phyloP scores from a whole-genome alignment of 2,888 invertebrate species.

The Tinea semifulvella region DNA sequence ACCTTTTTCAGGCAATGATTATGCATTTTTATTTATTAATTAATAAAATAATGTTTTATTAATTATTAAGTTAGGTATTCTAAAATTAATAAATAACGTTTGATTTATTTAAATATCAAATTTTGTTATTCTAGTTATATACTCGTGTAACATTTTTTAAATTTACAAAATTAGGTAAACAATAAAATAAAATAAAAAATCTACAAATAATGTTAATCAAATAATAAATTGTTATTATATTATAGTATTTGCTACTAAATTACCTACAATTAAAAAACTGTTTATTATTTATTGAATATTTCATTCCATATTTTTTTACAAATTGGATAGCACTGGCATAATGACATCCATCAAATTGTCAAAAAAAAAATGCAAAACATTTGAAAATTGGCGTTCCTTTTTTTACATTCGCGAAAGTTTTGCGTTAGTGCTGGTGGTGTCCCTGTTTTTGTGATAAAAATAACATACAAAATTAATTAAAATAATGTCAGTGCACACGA shows the following conservation, averaged over 20 bases:
- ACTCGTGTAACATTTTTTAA: no score
- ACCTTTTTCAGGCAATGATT: no score
- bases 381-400: neutral
- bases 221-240: no score
- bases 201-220: no score
- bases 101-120: no score
- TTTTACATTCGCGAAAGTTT: neutral
- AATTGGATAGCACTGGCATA: slow-evolving; percentile 2
- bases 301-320: neutral
- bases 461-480: neutral
- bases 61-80: no score
- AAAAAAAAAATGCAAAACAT: neutral
- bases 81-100: no score
- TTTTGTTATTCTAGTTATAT: no score
- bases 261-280: neutral
- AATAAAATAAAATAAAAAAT: no score
- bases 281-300: neutral
- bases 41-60: no score
- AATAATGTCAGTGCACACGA: slow-evolving; percentile 56
- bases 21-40: no score
- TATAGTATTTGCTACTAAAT: neutral
- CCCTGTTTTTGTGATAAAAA: neutral
- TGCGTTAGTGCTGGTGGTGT: slow-evolving; percentile 1
- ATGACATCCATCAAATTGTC: neutral
- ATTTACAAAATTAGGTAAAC: no score